These are phyloP conservation scores for Eublepharis macularius DNA, from an alignment of 2,113 vertebrate species.

Conservation along the genomic window DNA sequence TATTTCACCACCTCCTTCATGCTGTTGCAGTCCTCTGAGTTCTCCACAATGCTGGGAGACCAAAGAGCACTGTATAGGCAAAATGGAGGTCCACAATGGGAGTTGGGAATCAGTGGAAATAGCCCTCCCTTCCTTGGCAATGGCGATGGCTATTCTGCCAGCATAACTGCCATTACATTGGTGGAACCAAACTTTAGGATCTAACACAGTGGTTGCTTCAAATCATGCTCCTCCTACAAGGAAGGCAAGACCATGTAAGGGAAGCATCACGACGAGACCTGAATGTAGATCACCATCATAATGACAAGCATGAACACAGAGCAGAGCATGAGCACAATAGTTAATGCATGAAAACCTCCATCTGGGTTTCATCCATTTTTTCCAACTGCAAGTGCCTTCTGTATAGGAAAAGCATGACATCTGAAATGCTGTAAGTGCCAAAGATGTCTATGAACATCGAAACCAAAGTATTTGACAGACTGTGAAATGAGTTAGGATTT, in stretches of 20 bases:
- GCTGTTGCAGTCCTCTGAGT: no score
- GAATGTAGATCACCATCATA: background rate
- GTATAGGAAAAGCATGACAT: background rate
- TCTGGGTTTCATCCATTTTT: background rate
- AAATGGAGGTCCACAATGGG: no score
- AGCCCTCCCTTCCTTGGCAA: no score
- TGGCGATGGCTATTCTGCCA: no score
- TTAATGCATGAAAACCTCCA: background rate
- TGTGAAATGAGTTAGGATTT: background rate
- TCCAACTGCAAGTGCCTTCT: background rate
- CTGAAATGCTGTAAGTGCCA: background rate
- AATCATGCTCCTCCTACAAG: background rate
- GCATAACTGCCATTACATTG: no score
- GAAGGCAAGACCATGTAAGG: background rate
- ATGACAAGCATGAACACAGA: background rate
- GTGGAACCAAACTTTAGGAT: no score
- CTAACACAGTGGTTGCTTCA: background rate
- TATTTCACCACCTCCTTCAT: no score
- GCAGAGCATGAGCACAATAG: background rate
- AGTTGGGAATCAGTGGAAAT: no score
- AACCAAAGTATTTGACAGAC: background rate
- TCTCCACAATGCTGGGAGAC: no score
- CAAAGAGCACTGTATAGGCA: no score
- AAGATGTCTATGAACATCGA: background rate
- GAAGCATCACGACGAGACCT: background rate